Base-by-base conservation (phyloP, 2,888 invertebrate genomes). In the Morpho helenor region DNA sequence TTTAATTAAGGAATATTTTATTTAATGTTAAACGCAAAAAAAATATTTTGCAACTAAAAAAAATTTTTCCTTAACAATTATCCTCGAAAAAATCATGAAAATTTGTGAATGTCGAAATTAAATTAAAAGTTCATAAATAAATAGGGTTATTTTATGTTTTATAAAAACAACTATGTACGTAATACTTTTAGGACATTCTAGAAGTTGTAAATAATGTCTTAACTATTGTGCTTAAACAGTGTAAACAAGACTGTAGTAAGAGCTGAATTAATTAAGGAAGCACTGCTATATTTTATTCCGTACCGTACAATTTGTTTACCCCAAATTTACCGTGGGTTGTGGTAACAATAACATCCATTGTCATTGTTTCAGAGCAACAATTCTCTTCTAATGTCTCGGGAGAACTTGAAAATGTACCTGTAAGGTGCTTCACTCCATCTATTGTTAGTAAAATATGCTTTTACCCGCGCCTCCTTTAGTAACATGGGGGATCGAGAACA, bases 311-410 rank as follows among this genome's bases (percentile, higher is more conserved):
- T 60, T 61, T 61, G 60, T 61, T 64, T 56, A 52, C 62, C 65
- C 64, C 66, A 63, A 68, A 70, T 68, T 67, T 62, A 66, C 63
- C 62, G 59, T 63, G 61, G 65, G 60, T 65, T 48, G 67, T 63
- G 16, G 53, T 60, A 67, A 71, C 69, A 68, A 72, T 73, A 69
- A 67, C 63, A 68, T 69, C 64, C 63, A 49, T 60, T 61, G 63
- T 67, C 64, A 72, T 74, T 73, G 68, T 73, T 66, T 62, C 63
- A 66, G 56, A 62, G 68, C 61, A 67, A 72, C 73, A 73, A 76
- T 71, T 73, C 67, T 65, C 67, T 70, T 63, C 57, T 72, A 75
- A 77, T 72, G 75, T 75, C 68, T 70, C 63, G 69, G 73, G 68
- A 76, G 69, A 72, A 70, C 64, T 66, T 59, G 59, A 64, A 64